phyloP scores from a whole-genome alignment of 2,888 invertebrate genomes.

The Nebria salina region DNA sequence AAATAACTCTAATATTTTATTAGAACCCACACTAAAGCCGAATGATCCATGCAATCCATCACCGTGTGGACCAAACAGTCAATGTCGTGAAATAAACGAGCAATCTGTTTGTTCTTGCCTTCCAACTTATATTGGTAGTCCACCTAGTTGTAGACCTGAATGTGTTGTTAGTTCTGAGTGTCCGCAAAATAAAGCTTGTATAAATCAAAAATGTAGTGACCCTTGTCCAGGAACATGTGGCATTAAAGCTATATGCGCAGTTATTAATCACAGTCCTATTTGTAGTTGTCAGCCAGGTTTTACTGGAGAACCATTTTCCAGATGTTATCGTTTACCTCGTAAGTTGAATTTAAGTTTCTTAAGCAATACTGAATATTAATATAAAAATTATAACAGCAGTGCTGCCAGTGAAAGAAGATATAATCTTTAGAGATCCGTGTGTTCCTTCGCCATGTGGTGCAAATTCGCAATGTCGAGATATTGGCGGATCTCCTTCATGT shows the following conservation, averaged over 20 bases:
- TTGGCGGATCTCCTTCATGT: constrained; percentile 65
- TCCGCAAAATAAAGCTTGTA: constrained; percentile 71
- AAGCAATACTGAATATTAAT: background rate
- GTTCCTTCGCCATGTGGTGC: constrained; percentile 62
- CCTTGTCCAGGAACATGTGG: constrained; percentile 79
- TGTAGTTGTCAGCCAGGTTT: constrained; percentile 70
- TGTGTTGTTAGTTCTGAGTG: constrained; percentile 78
- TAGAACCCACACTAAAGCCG: constrained; percentile 58
- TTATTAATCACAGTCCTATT: constrained; percentile 76
- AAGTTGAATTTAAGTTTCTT: constrained; percentile 32
- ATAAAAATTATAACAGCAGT: constrained; percentile 51
- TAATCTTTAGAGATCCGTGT: constrained; percentile 57
- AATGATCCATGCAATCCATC: constrained; percentile 77
- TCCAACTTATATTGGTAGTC: constrained; percentile 70
- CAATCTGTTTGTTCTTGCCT: constrained; percentile 77
- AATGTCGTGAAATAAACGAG: constrained; percentile 74
- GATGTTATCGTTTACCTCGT: constrained; percentile 59
- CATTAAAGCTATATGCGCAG: constrained; percentile 74
- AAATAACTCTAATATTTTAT: constrained; percentile 46
- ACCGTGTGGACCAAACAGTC: constrained; percentile 83
- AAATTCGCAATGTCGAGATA: constrained; percentile 61
- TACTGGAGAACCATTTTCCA: constrained; percentile 72
- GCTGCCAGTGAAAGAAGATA: constrained; percentile 53
- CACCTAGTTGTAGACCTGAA: constrained; percentile 77
- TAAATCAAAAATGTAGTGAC: constrained; percentile 74